phyloP scores from a whole-genome alignment of 2,888 invertebrate species.

The Rhagonycha fulva region DNA sequence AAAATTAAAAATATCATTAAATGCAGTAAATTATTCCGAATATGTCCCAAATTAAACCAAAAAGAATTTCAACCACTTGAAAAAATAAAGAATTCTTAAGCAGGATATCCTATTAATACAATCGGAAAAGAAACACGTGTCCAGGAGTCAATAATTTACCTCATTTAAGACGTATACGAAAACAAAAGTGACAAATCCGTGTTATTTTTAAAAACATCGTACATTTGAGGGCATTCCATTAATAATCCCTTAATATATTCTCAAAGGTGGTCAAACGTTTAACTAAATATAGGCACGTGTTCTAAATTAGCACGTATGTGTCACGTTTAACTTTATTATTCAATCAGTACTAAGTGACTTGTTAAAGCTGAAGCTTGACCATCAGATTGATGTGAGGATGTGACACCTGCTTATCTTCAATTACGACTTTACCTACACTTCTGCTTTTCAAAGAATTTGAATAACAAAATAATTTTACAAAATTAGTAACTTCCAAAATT shows the following conservation, averaged over 20 bases:
- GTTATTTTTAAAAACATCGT: not conserved
- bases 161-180: not conserved
- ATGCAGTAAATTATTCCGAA: too few relatives aligned
- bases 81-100: not conserved
- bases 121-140: not conserved
- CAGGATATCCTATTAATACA: not conserved
- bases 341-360: constrained; percentile 38
- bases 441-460: not conserved
- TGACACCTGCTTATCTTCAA: constrained; percentile 24
- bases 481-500: not conserved
- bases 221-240: not conserved
- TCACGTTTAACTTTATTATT: constrained; percentile 44
- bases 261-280: constrained; percentile 24
- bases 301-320: constrained; percentile 48
- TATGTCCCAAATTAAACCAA: not conserved
- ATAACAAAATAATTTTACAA: not conserved
- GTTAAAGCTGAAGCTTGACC: constrained; percentile 41
- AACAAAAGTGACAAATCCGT: not conserved
- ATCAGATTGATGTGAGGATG: constrained; percentile 16
- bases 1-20: too few relatives aligned
- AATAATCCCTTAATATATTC: not conserved
- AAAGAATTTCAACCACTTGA: not conserved
- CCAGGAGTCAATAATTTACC: not conserved
- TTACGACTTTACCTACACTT: not conserved
- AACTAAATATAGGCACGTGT: constrained; percentile 36